A percentile compares a stretch with the other conserved stretches of the same genome.
Evolutionary conservation across 2,113 vertebrate genomes (phyloP).

Genomic region (Numida meleagris): DNA sequence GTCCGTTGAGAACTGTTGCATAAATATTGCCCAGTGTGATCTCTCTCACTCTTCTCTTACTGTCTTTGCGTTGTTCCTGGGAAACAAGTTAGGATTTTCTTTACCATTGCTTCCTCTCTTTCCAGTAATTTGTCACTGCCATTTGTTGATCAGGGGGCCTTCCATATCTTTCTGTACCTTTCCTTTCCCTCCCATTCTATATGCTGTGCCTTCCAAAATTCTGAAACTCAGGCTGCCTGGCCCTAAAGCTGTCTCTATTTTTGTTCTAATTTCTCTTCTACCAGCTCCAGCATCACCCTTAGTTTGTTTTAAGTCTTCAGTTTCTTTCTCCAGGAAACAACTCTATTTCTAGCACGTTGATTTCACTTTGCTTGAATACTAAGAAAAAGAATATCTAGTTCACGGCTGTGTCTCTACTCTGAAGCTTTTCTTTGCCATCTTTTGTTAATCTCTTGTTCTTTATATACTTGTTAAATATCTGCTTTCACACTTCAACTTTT

Average conservation of each 20-base stretch:
- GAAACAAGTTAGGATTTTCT: not conserved
- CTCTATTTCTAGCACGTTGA: not conserved
- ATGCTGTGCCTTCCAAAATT: not conserved
- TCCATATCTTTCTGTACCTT: not conserved
- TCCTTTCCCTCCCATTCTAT: not conserved
- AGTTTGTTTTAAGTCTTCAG: slow-evolving; percentile 32
- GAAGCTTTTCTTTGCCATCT: not conserved
- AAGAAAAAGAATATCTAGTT: not conserved
- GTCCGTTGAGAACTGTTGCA: not conserved
- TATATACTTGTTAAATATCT: not conserved
- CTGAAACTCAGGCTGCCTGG: not conserved
- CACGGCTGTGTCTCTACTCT: not conserved
- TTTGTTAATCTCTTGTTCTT: not conserved
- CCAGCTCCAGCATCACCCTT: not conserved
- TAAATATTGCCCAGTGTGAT: not conserved
- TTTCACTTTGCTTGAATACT: not conserved
- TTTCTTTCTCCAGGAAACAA: slow-evolving; percentile 28
- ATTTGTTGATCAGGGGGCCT: not conserved
- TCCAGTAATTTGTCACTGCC: not conserved
- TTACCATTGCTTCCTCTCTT: not conserved
- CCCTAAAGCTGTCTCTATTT: slow-evolving; percentile 40
- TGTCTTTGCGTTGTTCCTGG: not conserved
- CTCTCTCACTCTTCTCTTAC: not conserved
- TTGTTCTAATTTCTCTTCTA: slow-evolving; percentile 27
- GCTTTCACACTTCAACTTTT: not conserved